These are phyloP conservation scores for Heliothis peltigera DNA, from an alignment of 2,888 invertebrate genomes.

Conservation along the genomic window DNA sequence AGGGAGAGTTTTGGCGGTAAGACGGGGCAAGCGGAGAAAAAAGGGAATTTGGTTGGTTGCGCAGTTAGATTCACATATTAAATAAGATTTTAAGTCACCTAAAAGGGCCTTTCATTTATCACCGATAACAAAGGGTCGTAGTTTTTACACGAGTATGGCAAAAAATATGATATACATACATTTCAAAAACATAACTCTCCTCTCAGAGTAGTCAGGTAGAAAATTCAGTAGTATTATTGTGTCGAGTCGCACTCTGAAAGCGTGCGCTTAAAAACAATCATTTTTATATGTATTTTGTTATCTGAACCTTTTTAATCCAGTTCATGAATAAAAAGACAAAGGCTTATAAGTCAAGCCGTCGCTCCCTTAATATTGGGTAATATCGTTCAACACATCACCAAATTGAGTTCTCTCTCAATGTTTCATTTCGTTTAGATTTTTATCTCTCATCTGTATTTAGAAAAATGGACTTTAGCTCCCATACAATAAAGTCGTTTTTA, in stretches of 20 bases:
- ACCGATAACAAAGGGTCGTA: no score
- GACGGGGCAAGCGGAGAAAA: no score
- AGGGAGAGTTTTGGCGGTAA: no score
- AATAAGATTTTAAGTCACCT: no score
- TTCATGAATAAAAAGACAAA: constrained; percentile 50
- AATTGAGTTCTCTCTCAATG: constrained; percentile 73
- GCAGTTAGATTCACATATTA: no score
- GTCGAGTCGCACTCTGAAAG: background rate
- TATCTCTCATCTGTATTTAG: constrained; percentile 11
- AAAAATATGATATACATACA: no score
- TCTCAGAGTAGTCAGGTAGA: background rate
- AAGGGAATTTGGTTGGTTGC: no score
- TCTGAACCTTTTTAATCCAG: constrained; percentile 22
- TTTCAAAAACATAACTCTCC: background rate
- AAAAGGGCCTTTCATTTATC: no score
- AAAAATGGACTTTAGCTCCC: constrained; percentile 41
- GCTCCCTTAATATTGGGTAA: constrained; percentile 62
- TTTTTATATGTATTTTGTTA: constrained; percentile 19
- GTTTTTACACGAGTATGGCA: no score
- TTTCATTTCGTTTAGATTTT: constrained; percentile 67
- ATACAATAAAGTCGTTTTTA: constrained; percentile 34
- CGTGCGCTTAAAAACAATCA: constrained; percentile 2
- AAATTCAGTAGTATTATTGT: background rate
- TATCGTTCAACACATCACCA: constrained; percentile 72
- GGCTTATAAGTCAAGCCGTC: constrained; percentile 58